phyloP scores from a whole-genome alignment of 2,113 vertebrate genomes.

The Connochaetes taurinus region DNA sequence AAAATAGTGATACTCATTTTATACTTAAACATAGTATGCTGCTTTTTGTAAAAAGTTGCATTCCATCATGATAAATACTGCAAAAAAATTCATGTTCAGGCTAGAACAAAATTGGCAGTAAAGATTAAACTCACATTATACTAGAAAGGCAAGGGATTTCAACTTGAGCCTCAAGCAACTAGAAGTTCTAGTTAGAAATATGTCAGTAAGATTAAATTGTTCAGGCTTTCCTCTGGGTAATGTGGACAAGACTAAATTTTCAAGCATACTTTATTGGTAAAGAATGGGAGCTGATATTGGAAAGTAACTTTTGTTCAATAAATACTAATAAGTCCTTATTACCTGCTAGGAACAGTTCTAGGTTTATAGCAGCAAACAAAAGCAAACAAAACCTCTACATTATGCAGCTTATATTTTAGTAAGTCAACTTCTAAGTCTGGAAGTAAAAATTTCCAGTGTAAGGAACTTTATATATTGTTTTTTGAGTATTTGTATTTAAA shows the following conservation, averaged over 20 bases:
- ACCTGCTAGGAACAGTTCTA: neutral
- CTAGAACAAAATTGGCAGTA: conserved; percentile 46
- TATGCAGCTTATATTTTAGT: neutral
- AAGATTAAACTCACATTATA: conserved; percentile 52
- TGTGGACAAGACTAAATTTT: conserved; percentile 27
- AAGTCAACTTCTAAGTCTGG: neutral
- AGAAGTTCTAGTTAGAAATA: conserved; percentile 55
- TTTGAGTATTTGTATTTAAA: neutral
- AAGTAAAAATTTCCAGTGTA: neutral
- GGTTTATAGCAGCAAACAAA: neutral
- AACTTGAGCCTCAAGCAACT: conserved; percentile 57
- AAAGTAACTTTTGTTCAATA: neutral
- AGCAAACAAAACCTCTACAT: neutral
- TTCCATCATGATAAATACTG: conserved; percentile 13
- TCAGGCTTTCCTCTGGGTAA: neutral
- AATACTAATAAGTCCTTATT: neutral
- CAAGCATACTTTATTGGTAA: conserved; percentile 19
- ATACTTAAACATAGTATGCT: neutral
- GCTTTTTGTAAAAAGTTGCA: neutral
- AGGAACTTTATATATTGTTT: neutral
- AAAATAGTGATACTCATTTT: neutral
- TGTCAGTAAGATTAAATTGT: conserved; percentile 61
- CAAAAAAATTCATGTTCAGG: conserved; percentile 13
- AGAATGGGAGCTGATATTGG: neutral
- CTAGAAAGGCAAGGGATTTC: conserved; percentile 37